Evolutionary conservation across 1,140 invertebrate species (phyloP).

Genomic region (Pseudomyrmex concolor): DNA sequence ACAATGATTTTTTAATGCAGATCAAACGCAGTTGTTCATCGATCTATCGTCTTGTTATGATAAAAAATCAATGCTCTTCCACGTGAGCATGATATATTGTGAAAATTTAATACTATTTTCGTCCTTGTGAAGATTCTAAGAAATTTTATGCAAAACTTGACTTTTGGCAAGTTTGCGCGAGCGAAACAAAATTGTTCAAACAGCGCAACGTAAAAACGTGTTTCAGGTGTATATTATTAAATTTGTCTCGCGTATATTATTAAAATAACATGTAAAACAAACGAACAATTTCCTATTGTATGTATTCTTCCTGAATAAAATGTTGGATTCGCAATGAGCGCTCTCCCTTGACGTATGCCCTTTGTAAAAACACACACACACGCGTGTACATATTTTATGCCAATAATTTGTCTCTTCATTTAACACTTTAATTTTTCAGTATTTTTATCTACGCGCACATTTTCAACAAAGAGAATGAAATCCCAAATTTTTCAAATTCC

Average conservation of each 20-base stretch:
- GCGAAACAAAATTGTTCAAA: slow-evolving; percentile 5
- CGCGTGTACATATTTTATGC: too few relatives aligned
- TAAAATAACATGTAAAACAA: background rate
- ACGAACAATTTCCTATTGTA: slow-evolving; percentile 43
- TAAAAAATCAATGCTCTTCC: background rate
- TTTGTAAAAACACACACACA: background rate
- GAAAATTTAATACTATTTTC: slow-evolving; percentile 8
- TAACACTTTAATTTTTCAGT: too few relatives aligned
- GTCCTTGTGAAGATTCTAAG: background rate
- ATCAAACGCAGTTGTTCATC: background rate
- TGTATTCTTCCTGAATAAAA: slow-evolving; percentile 54
- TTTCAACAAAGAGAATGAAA: too few relatives aligned
- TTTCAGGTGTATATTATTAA: background rate
- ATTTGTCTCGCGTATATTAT: too few relatives aligned
- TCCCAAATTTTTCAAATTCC: too few relatives aligned
- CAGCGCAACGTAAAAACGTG: background rate
- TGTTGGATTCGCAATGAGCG: slow-evolving; percentile 42
- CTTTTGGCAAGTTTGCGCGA: background rate
- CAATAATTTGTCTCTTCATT: too few relatives aligned
- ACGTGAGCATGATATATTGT: background rate
- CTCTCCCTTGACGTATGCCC: background rate
- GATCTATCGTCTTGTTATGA: background rate
- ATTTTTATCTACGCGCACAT: too few relatives aligned
- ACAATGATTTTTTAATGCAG: slow-evolving; percentile 34
- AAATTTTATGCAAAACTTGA: slow-evolving; percentile 3